Percentiles rank a stretch among this genome's conserved stretches.
phyloP scores from a whole-genome alignment of 1,140 invertebrate genomes.

The Drosophila nigromelanica region DNA sequence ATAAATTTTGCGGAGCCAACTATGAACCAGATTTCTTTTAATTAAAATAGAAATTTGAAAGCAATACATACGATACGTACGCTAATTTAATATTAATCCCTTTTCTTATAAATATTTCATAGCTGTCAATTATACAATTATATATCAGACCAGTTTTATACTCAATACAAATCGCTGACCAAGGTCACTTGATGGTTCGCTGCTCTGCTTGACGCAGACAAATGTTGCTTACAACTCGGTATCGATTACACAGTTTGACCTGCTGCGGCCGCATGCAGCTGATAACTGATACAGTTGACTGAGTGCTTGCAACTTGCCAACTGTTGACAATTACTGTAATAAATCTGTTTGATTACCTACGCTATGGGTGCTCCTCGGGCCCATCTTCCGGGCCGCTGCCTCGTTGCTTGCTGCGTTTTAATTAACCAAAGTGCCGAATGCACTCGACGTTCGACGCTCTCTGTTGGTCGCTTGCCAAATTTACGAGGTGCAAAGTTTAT shows the following conservation, averaged over 20 bases:
- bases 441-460: constrained; percentile 7
- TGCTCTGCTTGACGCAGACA: neutral
- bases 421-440: constrained; percentile 44
- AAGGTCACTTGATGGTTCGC: constrained; percentile 13
- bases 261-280: neutral
- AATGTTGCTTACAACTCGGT: neutral
- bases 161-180: neutral
- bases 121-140: neutral
- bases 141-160: constrained; percentile 1
- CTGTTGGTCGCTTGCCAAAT: constrained; percentile 54
- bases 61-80: neutral
- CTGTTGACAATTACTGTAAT: constrained; percentile 27
- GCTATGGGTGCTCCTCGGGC: neutral
- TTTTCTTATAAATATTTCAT: neutral
- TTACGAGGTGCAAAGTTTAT: constrained; percentile 71
- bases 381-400: too few relatives aligned
- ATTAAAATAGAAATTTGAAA: neutral
- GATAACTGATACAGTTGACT: constrained; percentile 17
- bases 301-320: neutral
- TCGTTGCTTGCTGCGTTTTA: constrained; percentile 29
- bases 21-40: neutral
- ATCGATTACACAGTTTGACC: constrained; percentile 20
- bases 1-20: too few relatives aligned
- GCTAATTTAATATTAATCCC: neutral
- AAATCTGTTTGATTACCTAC: constrained; percentile 10